A percentile compares a stretch with the other conserved stretches of the same genome.
Evolutionary conservation across 2,888 invertebrate genomes (phyloP).

Genomic region (Plebejus anna): DNA sequence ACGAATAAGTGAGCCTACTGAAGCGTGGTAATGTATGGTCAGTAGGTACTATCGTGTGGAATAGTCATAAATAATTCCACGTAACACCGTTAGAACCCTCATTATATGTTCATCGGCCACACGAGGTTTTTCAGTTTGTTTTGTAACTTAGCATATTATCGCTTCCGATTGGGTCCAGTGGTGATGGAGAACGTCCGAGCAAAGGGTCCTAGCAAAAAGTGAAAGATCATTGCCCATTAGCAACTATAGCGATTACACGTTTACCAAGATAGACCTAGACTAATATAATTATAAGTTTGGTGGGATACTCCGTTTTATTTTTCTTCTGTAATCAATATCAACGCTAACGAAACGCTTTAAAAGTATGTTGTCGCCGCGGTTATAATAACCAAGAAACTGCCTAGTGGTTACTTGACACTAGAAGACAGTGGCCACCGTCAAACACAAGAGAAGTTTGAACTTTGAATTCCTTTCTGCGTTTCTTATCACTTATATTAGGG

Average conservation of each 20-base stretch:
- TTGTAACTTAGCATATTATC: constrained; percentile 25
- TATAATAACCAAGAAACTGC: too few species aligned
- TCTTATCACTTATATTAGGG: neutral
- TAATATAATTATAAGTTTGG: too few species aligned
- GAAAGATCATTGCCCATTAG: neutral
- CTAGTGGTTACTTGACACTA: too few species aligned
- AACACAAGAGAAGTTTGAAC: neutral
- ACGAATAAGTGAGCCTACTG: neutral
- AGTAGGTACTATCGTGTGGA: constrained; percentile 34
- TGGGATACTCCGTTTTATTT: too few species aligned
- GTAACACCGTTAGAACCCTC: constrained; percentile 30
- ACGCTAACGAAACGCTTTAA: too few species aligned
- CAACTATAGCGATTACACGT: neutral
- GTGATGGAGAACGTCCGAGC: neutral
- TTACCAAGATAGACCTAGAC: too few species aligned
- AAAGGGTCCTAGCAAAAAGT: neutral
- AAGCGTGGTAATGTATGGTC: constrained; percentile 23
- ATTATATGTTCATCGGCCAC: constrained; percentile 25
- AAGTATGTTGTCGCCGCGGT: too few species aligned
- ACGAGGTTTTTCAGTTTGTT: constrained; percentile 19
- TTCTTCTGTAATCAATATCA: too few species aligned
- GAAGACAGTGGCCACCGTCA: too few species aligned
- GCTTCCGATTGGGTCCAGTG: neutral
- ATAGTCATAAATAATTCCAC: constrained; percentile 31
- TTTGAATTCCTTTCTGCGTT: neutral